A percentile compares a stretch with the other conserved stretches of the same genome.
Evolutionary conservation across 2,888 invertebrate species (phyloP).

Genomic region (Leptinotarsa rubiginosa): DNA sequence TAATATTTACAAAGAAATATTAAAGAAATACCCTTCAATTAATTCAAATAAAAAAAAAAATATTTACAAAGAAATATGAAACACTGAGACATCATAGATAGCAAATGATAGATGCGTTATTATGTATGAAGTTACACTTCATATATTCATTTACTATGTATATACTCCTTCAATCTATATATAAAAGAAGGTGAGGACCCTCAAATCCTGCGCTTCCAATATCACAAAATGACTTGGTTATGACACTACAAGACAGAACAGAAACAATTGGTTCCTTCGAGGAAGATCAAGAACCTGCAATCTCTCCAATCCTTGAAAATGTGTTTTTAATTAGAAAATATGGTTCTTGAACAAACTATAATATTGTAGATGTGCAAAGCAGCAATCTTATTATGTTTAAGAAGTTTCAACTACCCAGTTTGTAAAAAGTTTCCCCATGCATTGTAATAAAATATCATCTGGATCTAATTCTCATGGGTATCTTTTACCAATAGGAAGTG

Average conservation of each 20-base stretch:
- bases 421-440: too few species aligned
- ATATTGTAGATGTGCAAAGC: too few species aligned
- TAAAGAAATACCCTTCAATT: conserved; percentile 39
- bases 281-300: not conserved
- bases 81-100: conserved; percentile 37
- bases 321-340: too few species aligned
- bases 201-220: conserved; percentile 32
- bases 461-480: too few species aligned
- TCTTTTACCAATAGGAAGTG: too few species aligned
- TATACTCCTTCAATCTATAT: not conserved
- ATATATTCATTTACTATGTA: conserved; percentile 35
- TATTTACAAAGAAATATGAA: conserved; percentile 36
- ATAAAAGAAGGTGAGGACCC: conserved; percentile 44
- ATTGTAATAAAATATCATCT: too few species aligned
- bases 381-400: too few species aligned
- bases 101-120: conserved; percentile 43
- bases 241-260: not conserved
- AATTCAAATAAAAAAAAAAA: conserved; percentile 31
- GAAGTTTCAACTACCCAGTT: too few species aligned
- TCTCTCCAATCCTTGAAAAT: not conserved
- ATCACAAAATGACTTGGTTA: conserved; percentile 37
- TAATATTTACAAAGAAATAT: conserved; percentile 46
- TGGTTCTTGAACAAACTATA: too few species aligned
- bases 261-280: too few species aligned
- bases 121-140: conserved; percentile 45